Base-by-base conservation (phyloP, 2,113 vertebrate species). In the Perca schrenkii region DNA sequence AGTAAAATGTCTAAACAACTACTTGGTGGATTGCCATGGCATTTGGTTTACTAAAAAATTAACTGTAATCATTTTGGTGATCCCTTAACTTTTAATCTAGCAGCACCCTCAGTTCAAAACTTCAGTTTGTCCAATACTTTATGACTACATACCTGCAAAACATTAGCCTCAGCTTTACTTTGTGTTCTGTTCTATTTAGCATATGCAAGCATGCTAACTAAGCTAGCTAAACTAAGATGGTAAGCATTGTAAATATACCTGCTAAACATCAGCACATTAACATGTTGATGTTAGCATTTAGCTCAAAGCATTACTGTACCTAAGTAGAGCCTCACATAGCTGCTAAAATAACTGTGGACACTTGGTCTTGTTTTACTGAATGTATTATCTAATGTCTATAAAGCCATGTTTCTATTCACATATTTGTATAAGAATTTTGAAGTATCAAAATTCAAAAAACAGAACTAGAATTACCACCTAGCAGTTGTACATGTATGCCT, bases 201-300 rank as follows among this genome's bases (percentile, higher is more conserved):
- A 52, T 31, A 67, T 67, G 14, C 28, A 3, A 52, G 2, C 8
- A 21, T 13, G 49, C 21, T 43, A 56, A n/a, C 66, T 53, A 16
- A 34, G 28, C 65, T 13, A 31, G 49, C 11, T 21, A 21, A 52
- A 21, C 49, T 68, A 34, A 12, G 11, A 53, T 40, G 21, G 52
- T 54, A 2, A 64, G 21, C 4, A n/a, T 40, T 17, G 21, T 14
- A 67, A 49, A 68, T 19, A 43, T 22, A 40, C 36, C 17, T 6
- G 14, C 4, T 25, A 25, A 28, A 40, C 82, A 8, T 74, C 25
- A 70, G 46, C 57, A 66, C 49, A 28, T 56, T 17, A 74, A 21
- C 28, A 60, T 60, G 72, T 54, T 57, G 70, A 73, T 31, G 50
- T 78, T 15, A 72, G 43, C 21, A 40, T 84, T 75, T 47, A 79